These are phyloP conservation scores for Sarcophaga caerulescens DNA, from an alignment of 2,888 invertebrate species.

Conservation along the genomic window DNA sequence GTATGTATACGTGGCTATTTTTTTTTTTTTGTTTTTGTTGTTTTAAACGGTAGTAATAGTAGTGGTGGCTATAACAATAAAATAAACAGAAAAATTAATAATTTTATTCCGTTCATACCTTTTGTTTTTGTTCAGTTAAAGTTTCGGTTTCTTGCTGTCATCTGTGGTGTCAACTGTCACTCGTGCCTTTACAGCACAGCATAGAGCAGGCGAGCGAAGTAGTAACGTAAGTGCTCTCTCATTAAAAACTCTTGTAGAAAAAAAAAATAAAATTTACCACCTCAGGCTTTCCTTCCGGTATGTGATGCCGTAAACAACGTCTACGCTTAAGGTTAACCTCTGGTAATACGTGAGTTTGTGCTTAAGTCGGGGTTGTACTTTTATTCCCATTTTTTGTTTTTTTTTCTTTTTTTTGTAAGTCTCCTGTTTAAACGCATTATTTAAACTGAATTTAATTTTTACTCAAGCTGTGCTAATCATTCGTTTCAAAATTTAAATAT, in stretches of 20 bases:
- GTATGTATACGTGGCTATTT: conserved; percentile 35
- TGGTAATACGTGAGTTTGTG: not conserved
- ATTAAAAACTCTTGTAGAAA: conserved; percentile 60
- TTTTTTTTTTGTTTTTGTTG: conserved; percentile 30
- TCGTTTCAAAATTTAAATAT: conserved; percentile 65
- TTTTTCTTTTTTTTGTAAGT: not conserved
- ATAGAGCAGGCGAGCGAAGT: conserved; percentile 51
- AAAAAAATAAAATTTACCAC: conserved; percentile 41
- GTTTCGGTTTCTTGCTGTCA: conserved; percentile 67
- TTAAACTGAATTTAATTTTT: conserved; percentile 78
- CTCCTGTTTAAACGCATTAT: conserved; percentile 74
- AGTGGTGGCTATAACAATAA: not conserved
- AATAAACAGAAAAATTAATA: conserved; percentile 25
- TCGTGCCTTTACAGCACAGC: conserved; percentile 64
- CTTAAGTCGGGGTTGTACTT: conserved; percentile 40
- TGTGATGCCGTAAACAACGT: conserved; percentile 16
- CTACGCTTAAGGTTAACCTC: conserved; percentile 12
- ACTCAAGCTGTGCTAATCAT: conserved; percentile 77
- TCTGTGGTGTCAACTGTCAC: conserved; percentile 71
- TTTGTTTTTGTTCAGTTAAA: conserved; percentile 60
- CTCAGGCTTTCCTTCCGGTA: conserved; percentile 66
- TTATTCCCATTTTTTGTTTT: not conserved
- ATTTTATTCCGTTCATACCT: conserved; percentile 47
- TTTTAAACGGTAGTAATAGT: not conserved
- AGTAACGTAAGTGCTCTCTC: conserved; percentile 15